Evolutionary conservation across 2,797 vertebrate genomes (phyloP), one percentile per base, ranked within the genome.

Genomic region (Centroberyx gerrardi): DNA sequence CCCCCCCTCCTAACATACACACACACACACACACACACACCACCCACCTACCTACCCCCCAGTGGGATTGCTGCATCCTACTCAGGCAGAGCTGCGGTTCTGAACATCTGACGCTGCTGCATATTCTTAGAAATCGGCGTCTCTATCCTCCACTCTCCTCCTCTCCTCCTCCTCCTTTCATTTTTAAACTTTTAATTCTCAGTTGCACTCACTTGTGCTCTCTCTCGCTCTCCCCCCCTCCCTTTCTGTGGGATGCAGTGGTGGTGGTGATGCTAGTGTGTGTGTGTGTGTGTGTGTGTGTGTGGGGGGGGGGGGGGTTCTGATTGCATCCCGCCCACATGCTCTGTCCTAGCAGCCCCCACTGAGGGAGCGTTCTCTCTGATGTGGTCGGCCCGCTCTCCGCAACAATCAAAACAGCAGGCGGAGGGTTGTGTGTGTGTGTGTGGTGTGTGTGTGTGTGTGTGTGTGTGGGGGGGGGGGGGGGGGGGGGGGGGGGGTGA

Each of bases 281-380:
- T 22, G 22, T 22, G 22, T 22, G 22, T 22, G 22, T 22, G 22
- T 22, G 22, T 22, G 22, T 22, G 22, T 22, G 22, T 22, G 22
- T 22, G 22, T 22, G 1, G 22, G 22, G 22, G 22, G 22, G 22
- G 22, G 22, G 73, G 80, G 83, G 66, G 80, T 78, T 76, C 84
- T 92, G 88, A 90, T 90, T 88, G 88, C 88, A 78, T 68, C 89
- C 91, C 90, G 71, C 93, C 93, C 90, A 92, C 93, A 66, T 62
- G 69, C 74, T 88, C 90, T 48, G 79, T 90, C 87, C 85, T 75
- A 64, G 67, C 76, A 66, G 74, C 72, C 38, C 86, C 87, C 76
- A 63, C 85, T 67, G 83, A 81, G 82, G 51, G 68, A 68, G 76
- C 85, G 67, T 42, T 53, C 73, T 46, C 52, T 80, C 71, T 82